These are phyloP conservation scores for Fragum whitleyi DNA, from an alignment of 2,888 invertebrate genomes.

Conservation along the genomic window DNA sequence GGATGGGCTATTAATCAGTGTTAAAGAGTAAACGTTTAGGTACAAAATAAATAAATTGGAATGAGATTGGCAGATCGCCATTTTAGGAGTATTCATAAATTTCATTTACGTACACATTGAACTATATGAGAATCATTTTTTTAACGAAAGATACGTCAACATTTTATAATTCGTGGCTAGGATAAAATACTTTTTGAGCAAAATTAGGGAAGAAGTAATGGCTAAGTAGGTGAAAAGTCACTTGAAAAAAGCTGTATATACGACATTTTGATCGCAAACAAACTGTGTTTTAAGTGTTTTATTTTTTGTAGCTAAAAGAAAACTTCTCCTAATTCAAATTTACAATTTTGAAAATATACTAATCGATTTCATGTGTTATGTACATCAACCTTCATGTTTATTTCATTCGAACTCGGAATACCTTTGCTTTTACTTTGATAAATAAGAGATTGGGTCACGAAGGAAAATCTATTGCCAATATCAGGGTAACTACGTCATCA, in stretches of 20 bases:
- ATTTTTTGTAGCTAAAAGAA: too few relatives aligned
- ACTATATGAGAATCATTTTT: too few relatives aligned
- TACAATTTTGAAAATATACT: background rate
- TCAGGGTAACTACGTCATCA: conserved; percentile 3
- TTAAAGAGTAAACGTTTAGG: background rate
- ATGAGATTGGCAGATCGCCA: conserved; percentile 13
- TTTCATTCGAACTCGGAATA: conserved; percentile 12
- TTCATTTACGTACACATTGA: background rate
- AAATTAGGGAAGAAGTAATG: too few relatives aligned
- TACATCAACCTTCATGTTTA: background rate
- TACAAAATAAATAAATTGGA: conserved; percentile 5
- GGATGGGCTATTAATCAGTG: conserved; percentile 18
- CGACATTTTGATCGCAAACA: too few relatives aligned
- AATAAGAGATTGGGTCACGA: conserved; percentile 5
- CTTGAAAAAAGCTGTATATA: too few relatives aligned
- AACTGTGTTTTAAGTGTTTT: too few relatives aligned
- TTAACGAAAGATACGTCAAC: too few relatives aligned
- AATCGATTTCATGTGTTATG: background rate
- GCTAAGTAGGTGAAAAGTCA: too few relatives aligned
- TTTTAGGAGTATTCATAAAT: background rate
- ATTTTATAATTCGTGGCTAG: too few relatives aligned
- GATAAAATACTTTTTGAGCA: too few relatives aligned
- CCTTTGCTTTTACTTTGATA: background rate
- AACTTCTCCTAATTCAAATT: too few relatives aligned
- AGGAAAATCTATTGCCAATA: conserved; percentile 2